Conservation (phyloP, 2,888 invertebrate genomes). For the Pheosia tremula region DNA sequence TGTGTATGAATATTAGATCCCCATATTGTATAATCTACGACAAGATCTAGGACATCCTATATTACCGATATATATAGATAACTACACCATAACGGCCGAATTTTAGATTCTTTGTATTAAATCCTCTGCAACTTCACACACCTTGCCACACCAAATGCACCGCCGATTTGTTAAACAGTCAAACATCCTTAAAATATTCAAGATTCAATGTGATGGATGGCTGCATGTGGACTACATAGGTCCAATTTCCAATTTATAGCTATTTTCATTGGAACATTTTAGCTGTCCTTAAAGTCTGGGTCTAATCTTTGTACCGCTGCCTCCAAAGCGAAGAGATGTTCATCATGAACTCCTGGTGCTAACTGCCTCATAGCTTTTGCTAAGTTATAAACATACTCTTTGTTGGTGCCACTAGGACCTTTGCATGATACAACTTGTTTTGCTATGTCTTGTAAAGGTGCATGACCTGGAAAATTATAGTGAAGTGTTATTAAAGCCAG, state of each 20-base stretch:
- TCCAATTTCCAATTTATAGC: no score
- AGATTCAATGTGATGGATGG: no score
- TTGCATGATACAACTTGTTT: constrained; percentile 88
- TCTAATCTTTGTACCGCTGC: constrained; percentile 68
- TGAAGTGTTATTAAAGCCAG: neutral
- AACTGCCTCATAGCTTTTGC: constrained; percentile 90
- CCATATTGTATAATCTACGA: no score
- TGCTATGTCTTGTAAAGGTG: constrained; percentile 91
- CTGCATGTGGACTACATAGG: neutral
- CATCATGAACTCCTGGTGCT: constrained; percentile 89
- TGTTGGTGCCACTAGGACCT: constrained; percentile 96
- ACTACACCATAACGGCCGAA: no score
- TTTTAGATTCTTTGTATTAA: no score
- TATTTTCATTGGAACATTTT: neutral
- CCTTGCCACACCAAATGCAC: no score
- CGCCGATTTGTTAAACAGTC: no score
- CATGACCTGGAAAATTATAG: constrained; percentile 86
- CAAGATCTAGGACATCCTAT: no score
- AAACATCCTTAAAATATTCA: no score
- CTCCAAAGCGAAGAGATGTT: constrained; percentile 91
- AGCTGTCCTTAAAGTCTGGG: constrained; percentile 31
- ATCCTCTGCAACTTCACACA: no score
- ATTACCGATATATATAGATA: no score
- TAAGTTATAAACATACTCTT: constrained; percentile 95
- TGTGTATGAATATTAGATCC: no score